phyloP scores from a whole-genome alignment of 2,797 vertebrate species.

The Rhinella marina region DNA sequence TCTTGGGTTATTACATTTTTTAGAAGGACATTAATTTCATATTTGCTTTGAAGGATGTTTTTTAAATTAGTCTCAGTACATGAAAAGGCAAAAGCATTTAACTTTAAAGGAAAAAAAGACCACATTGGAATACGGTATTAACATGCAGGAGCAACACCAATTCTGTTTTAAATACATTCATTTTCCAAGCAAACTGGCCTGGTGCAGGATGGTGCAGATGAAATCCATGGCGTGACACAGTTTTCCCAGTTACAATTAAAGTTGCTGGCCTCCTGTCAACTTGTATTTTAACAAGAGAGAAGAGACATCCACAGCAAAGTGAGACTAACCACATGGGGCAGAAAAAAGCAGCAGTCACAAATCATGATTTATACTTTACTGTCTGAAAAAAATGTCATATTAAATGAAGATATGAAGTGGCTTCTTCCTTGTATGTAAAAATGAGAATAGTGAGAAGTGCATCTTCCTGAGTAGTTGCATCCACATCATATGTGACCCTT shows the following conservation, averaged over 20 bases:
- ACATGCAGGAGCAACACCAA: background rate
- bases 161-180: background rate
- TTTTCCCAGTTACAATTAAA: conserved; percentile 6
- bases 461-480: background rate
- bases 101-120: conserved; percentile 19
- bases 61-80: conserved; percentile 48
- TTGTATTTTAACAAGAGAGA: conserved; percentile 7
- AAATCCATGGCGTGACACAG: conserved; percentile 3
- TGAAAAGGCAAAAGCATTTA: conserved; percentile 30
- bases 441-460: background rate
- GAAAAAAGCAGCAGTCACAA: background rate
- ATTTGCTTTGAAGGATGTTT: conserved; percentile 55
- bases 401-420: background rate
- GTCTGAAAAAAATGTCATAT: background rate
- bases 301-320: conserved; percentile 1
- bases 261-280: conserved; percentile 18
- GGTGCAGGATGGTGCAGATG: background rate
- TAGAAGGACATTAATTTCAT: conserved; percentile 55
- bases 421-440: background rate
- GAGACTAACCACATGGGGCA: conserved; percentile 15
- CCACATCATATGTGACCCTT: background rate
- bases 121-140: background rate
- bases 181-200: conserved; percentile 9
- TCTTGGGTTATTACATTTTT: conserved; percentile 55
- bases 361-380: conserved; percentile 12